Percentiles rank a stretch among this genome's conserved stretches.
These are phyloP conservation scores for Tenualosa ilisha DNA, from an alignment of 2,797 vertebrate genomes.

Conservation along the genomic window DNA sequence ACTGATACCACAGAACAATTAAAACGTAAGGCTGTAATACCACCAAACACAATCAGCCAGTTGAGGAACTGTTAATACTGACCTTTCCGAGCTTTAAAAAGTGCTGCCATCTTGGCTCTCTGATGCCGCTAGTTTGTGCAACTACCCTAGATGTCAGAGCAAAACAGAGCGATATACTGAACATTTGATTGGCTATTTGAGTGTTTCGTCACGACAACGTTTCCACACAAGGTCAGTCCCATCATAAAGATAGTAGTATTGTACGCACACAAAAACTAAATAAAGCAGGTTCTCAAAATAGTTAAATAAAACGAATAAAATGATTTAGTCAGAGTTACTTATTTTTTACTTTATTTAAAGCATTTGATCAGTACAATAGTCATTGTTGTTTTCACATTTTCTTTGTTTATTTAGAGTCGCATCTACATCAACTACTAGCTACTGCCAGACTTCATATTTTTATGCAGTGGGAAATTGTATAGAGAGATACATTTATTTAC, in stretches of 20 bases:
- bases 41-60: background rate
- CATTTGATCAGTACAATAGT: conserved; percentile 3
- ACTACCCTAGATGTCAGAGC: background rate
- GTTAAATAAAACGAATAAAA: background rate
- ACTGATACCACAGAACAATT: background rate
- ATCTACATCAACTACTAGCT: background rate
- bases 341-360: background rate
- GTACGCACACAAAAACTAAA: background rate
- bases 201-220: background rate
- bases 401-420: background rate
- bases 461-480: background rate
- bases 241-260: background rate
- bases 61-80: conserved; percentile 34
- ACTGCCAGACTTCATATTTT: background rate
- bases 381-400: background rate
- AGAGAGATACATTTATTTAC: background rate
- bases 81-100: conserved; percentile 74
- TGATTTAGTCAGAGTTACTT: background rate
- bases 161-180: background rate
- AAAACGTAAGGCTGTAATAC: background rate
- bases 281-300: background rate
- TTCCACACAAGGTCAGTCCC: background rate
- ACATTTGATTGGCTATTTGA: background rate
- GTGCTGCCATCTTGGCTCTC: conserved; percentile 66
- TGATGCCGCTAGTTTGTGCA: background rate